A percentile compares a stretch with the other conserved stretches of the same genome.
Conservation (phyloP, 92 coral and sea anemone genomes). For the Porites lobata region DNA sequence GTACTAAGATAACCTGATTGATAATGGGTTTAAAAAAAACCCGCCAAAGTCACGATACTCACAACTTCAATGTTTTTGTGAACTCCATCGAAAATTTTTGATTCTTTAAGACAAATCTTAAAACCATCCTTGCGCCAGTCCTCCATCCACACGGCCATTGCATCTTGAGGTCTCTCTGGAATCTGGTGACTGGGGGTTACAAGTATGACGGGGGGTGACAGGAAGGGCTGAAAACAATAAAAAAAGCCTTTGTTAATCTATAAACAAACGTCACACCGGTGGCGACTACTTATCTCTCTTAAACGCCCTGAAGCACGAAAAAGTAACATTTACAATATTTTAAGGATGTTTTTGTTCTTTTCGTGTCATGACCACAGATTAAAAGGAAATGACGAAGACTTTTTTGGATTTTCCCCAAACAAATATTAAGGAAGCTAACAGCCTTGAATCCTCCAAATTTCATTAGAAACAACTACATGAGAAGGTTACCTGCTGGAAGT, state of each 20-base stretch:
- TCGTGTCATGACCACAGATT: neutral
- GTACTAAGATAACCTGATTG: too few species aligned
- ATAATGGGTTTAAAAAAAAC: too few species aligned
- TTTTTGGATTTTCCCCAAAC: neutral
- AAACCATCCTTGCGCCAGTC: slow-evolving; percentile 68
- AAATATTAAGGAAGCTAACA: too few species aligned
- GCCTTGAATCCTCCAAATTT: too few species aligned
- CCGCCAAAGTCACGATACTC: neutral
- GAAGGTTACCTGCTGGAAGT: neutral
- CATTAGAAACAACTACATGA: neutral
- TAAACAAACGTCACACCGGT: neutral
- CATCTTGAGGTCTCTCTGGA: slow-evolving; percentile 59
- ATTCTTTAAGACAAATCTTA: slow-evolving; percentile 80
- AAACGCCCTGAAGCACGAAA: too few species aligned
- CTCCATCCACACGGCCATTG: slow-evolving; percentile 82
- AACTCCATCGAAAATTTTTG: slow-evolving; percentile 76
- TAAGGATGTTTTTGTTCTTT: neutral
- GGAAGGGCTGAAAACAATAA: neutral
- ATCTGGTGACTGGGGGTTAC: neutral
- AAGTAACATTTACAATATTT: too few species aligned
- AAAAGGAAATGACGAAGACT: neutral
- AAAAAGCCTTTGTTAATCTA: neutral
- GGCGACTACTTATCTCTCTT: too few species aligned
- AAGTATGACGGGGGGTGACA: slow-evolving; percentile 4
- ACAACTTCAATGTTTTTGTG: slow-evolving; percentile 79